Evolutionary conservation across 2,797 vertebrate species (phyloP), one percentile per base, ranked within the genome.

Genomic region (Jordanella pulchra): DNA sequence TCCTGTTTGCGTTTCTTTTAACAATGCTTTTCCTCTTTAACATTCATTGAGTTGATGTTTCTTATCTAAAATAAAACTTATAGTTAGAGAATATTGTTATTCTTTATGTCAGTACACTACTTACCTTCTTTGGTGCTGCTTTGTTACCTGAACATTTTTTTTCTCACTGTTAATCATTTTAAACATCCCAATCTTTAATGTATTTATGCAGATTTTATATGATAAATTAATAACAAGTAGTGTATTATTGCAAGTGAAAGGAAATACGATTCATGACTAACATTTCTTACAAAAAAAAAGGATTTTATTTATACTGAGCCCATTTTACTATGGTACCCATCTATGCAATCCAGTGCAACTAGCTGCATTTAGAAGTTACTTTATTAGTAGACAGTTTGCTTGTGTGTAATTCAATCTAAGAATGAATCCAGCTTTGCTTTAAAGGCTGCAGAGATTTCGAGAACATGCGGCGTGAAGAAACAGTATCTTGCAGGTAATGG

Each of bases 41-140:
- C 10, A 61, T 14, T 39, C n/a, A 61, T 42, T 1, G 2, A 23
- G 32, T 58, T 58, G 69, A 74, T 82, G 76, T 61, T 81, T 66
- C 80, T 83, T 73, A 21, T 13, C 7, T 63, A 68, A 15, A 73
- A 81, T 75, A 55, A 18, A 15, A 42, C 68, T 56, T 64, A 13
- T 55, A 76, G 1, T 75, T 73, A 42, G 65, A 61, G 54, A 58
- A 9, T 50, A 51, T 56, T 23, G 56, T 63, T 1, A 47, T 30
- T 7, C 1, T 78, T 79, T 63, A 23, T 76, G 84, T 75, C 27
- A 48, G n/a, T 55, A 2, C 61, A 53, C 18, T 58, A 77, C 44
- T 70, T 71, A 39, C 11, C 1, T 6, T 39, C 23, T 63, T 39
- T 10, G 12, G 30, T 35, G 30, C 32, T 11, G 23, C 25, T 11